Evolutionary conservation across 2,888 invertebrate species (phyloP), one percentile per base, ranked within the genome.

Genomic region (Drosophila gaucha): DNA sequence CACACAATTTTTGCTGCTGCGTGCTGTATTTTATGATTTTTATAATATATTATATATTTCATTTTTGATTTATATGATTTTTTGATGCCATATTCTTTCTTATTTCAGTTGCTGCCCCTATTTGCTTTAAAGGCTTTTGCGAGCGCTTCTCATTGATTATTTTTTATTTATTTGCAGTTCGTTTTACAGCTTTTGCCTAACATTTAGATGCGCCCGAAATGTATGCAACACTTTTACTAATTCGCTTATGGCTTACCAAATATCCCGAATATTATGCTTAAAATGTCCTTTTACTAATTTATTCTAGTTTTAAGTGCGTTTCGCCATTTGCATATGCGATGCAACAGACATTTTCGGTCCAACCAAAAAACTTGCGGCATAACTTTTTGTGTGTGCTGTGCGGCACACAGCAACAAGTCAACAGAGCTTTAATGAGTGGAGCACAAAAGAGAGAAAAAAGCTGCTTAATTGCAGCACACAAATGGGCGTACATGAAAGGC

Each of bases 321-420:
- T 64, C 51, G 44, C 35, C 51, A 46, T 76, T 67, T 82, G 74
- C 71, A 69, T 77, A 62, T 74, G 78, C 65, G 60, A 46, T 73
- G 38, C 59, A 64, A 66, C 80, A 68, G 39, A n/a, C 52, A 46
- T 56, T 56, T 46, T 31, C n/a, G n/a, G n/a, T n/a, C n/a, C n/a
- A n/a, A n/a, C n/a, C n/a, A n/a, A n/a, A n/a, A n/a, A n/a, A n/a
- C n/a, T n/a, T 57, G 30, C 33, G 36, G 16, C 30, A 6, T 35
- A 68, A 72, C 66, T 67, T 72, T 78, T 55, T 31, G 24, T n/a
- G n/a, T n/a, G n/a, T n/a, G n/a, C n/a, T n/a, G n/a, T n/a, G n/a
- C n/a, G n/a, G n/a, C n/a, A n/a, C n/a, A n/a, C 26, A 55, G 82
- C 79, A 82, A 78, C 79, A 82, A 76, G 79, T 80, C 70, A 46